Percentiles rank a stretch among this genome's conserved stretches.
These are phyloP conservation scores for Oscheius onirici DNA, from an alignment of 2,888 invertebrate genomes.

Conservation along the genomic window DNA sequence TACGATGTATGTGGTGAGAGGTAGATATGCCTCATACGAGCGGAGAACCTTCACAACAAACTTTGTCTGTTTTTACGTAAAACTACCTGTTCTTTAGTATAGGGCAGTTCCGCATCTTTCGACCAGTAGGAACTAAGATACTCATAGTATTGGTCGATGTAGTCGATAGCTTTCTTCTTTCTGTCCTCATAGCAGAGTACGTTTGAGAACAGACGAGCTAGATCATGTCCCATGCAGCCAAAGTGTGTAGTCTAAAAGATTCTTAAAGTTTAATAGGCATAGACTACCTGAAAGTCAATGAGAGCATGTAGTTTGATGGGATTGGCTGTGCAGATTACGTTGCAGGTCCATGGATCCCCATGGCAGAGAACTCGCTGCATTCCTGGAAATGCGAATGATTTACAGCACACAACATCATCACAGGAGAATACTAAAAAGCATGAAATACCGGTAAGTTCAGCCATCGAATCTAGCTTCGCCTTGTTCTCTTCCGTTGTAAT, in stretches of 20 bases:
- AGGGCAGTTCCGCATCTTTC: background rate
- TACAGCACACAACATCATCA: too few species aligned
- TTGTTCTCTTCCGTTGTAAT: background rate
- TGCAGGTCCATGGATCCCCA: constrained; percentile 25
- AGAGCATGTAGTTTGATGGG: background rate
- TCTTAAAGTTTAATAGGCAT: background rate
- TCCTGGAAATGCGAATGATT: too few species aligned
- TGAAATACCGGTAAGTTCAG: constrained; percentile 5
- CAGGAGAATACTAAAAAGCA: too few species aligned
- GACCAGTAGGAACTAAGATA: constrained; percentile 12
- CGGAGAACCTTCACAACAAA: background rate
- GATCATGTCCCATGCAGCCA: background rate
- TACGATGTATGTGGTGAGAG: constrained; percentile 13
- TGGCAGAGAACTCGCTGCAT: constrained; percentile 22
- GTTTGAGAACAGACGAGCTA: background rate
- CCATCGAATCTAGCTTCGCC: background rate
- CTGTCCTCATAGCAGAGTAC: background rate
- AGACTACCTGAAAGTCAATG: constrained; percentile 8
- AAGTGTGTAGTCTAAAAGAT: constrained; percentile 7
- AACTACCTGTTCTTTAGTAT: constrained; percentile 14
- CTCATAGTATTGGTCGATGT: constrained; percentile 1
- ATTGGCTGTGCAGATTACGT: constrained; percentile 1
- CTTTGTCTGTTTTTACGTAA: background rate
- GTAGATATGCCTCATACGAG: constrained; percentile 4
- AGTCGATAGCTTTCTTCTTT: background rate